Conservation (phyloP, 2,113 vertebrate genomes). For the Porphyrio hochstetteri region DNA sequence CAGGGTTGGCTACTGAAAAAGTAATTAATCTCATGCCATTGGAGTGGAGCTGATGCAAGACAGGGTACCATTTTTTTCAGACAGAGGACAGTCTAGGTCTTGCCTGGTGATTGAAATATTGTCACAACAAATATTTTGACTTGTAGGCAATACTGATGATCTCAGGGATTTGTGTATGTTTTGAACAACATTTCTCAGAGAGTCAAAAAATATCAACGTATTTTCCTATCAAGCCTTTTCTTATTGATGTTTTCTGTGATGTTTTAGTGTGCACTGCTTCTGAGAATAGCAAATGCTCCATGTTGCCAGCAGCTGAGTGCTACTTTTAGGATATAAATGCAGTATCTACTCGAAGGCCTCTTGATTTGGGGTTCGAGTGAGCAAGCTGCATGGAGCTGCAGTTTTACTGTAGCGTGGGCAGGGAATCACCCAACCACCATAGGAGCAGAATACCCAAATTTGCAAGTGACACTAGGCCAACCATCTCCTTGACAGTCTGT, state of each 20-base stretch:
- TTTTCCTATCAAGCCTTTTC: neutral
- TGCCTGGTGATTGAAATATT: neutral
- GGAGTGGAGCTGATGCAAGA: neutral
- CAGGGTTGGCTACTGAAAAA: neutral
- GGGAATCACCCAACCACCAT: neutral
- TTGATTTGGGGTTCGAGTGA: accelerated
- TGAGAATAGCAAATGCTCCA: neutral
- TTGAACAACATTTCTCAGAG: neutral
- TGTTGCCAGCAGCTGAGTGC: neutral
- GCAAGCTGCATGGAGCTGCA: neutral
- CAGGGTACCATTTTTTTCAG: neutral
- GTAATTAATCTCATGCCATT: neutral
- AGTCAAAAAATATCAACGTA: neutral
- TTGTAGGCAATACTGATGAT: neutral
- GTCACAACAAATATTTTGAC: neutral
- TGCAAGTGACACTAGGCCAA: accelerated
- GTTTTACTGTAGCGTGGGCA: neutral
- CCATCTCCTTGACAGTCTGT: neutral
- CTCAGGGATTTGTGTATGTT: neutral
- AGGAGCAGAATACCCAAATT: neutral
- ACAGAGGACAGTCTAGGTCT: neutral
- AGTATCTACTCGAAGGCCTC: neutral
- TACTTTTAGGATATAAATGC: neutral
- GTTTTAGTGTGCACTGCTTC: neutral
- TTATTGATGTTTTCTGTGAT: neutral